Evolutionary conservation across 2,888 invertebrate genomes (phyloP).

Genomic region (Campopleginae sp.): DNA sequence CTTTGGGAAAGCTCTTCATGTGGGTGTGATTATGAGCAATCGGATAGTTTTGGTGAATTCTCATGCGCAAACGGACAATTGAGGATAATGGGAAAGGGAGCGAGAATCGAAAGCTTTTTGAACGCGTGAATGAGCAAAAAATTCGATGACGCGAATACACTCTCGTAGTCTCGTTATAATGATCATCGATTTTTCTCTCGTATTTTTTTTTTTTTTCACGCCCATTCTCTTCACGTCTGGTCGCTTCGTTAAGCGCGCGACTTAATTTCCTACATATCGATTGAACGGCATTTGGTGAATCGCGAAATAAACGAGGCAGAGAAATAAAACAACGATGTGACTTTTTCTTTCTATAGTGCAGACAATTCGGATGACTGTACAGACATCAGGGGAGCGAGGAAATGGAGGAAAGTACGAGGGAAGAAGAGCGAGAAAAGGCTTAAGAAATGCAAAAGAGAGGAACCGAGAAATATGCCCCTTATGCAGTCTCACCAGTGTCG

Average conservation of each 20-base stretch:
- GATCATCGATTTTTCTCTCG: slow-evolving; percentile 27
- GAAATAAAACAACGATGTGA: slow-evolving; percentile 2
- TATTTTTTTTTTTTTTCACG: background rate
- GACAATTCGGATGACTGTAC: slow-evolving; percentile 50
- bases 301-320: slow-evolving; percentile 15
- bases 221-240: slow-evolving; percentile 18
- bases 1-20: background rate
- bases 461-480: slow-evolving; percentile 40
- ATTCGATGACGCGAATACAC: background rate
- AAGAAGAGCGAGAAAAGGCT: slow-evolving; percentile 24
- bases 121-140: background rate
- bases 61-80: background rate
- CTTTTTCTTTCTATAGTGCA: slow-evolving; percentile 30
- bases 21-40: background rate
- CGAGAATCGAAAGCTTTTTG: background rate
- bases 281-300: slow-evolving; percentile 33
- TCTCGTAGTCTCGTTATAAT: slow-evolving; percentile 25
- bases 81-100: background rate
- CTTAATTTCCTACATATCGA: slow-evolving; percentile 49
- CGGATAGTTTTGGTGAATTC: background rate
- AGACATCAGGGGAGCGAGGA: background rate
- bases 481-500: slow-evolving; percentile 60
- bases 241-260: slow-evolving; percentile 42
- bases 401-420: slow-evolving; percentile 7
- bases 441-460: slow-evolving; percentile 2